Evolutionary conservation across 2,113 vertebrate species (phyloP).

Genomic region (Hyperoodon ampullatus): DNA sequence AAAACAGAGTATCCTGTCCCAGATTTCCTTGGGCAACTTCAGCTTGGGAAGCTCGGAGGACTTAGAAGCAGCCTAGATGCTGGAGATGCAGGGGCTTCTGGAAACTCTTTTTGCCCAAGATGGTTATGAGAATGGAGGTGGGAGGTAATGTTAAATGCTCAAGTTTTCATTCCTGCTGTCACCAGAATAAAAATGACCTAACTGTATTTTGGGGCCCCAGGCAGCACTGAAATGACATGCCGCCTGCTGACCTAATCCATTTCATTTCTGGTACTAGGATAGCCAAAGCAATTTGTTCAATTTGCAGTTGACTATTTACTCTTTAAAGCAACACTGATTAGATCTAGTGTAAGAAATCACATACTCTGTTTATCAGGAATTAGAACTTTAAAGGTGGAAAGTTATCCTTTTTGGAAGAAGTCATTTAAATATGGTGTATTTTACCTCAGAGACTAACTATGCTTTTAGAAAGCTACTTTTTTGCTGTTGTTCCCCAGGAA

Average conservation of each 20-base stretch:
- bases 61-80: not conserved
- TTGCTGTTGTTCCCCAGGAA: slow-evolving; percentile 62
- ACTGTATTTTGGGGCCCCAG: slow-evolving; percentile 69
- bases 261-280: slow-evolving; percentile 71
- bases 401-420: slow-evolving; percentile 69
- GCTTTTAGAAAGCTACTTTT: slow-evolving; percentile 64
- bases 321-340: slow-evolving; percentile 55
- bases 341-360: slow-evolving; percentile 68
- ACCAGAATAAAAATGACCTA: slow-evolving; percentile 74
- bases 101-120: slow-evolving; percentile 39
- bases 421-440: slow-evolving; percentile 54
- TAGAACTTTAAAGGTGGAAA: slow-evolving; percentile 71
- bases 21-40: slow-evolving; percentile 14
- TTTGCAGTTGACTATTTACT: slow-evolving; percentile 73
- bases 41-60: not conserved
- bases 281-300: slow-evolving; percentile 70
- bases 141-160: slow-evolving; percentile 50
- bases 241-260: slow-evolving; percentile 77
- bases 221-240: slow-evolving; percentile 76
- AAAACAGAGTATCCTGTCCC: not conserved
- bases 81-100: not conserved
- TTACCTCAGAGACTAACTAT: slow-evolving; percentile 48
- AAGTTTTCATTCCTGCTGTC: slow-evolving; percentile 67
- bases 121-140: slow-evolving; percentile 24
- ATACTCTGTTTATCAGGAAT: slow-evolving; percentile 66